Evolutionary conservation across 2,797 vertebrate species (phyloP).

Genomic region (Schizothorax lantsangensis): DNA sequence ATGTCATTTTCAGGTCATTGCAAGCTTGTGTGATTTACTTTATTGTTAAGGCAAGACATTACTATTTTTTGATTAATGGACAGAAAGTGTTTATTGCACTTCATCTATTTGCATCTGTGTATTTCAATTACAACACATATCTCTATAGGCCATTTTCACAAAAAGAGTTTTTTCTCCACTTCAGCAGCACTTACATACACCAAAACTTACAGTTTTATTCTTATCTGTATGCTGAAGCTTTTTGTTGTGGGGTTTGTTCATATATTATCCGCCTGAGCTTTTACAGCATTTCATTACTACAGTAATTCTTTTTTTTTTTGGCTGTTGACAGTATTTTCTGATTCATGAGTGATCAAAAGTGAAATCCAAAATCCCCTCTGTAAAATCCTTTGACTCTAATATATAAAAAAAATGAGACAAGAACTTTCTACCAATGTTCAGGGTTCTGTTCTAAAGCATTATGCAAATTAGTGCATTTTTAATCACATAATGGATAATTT

Average conservation of each 20-base stretch:
- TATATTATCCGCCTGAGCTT: not conserved
- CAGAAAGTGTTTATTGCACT: not conserved
- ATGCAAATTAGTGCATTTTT: not conserved
- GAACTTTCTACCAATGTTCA: not conserved
- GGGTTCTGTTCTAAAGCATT: not conserved
- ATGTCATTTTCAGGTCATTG: conserved; percentile 2
- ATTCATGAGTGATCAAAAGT: not conserved
- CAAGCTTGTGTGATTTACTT: not conserved
- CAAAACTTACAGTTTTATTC: not conserved
- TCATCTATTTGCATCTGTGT: not conserved
- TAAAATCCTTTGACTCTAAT: not conserved
- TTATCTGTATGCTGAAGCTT: not conserved
- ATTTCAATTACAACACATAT: not conserved
- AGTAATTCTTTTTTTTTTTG: not conserved
- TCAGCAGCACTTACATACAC: not conserved
- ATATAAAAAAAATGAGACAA: not conserved
- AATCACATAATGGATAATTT: not conserved
- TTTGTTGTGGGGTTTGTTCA: not conserved
- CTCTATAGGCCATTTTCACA: not conserved
- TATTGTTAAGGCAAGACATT: not conserved
- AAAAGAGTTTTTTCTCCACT: not conserved
- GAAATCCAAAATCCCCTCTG: no score
- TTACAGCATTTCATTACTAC: not conserved
- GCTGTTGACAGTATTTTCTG: not conserved
- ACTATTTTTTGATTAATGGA: not conserved